A percentile compares a stretch with the other conserved stretches of the same genome.
phyloP scores from a whole-genome alignment of 1,140 invertebrate genomes.

The Hestina assimilis region DNA sequence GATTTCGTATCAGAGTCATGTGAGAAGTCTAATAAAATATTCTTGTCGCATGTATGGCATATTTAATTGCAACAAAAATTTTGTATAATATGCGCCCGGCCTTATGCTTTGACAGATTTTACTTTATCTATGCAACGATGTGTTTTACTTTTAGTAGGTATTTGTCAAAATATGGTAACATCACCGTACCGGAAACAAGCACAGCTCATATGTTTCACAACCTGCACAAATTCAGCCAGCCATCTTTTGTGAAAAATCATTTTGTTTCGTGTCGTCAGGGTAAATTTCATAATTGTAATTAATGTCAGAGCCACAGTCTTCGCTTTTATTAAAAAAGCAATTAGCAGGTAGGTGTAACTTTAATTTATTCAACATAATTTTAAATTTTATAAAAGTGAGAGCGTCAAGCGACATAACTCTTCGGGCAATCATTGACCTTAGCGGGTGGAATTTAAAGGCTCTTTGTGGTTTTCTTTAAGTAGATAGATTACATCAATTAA shows the following conservation, averaged over 20 bases:
- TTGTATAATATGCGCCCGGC: too few species aligned
- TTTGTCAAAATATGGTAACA: slow-evolving; percentile 45
- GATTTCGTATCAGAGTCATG: too few species aligned
- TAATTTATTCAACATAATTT: slow-evolving; percentile 36
- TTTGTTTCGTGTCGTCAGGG: slow-evolving; percentile 81
- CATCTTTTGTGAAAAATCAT: slow-evolving; percentile 81
- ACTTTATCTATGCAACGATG: too few species aligned
- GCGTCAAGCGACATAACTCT: slow-evolving; percentile 49
- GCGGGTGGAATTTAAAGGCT: slow-evolving; percentile 60
- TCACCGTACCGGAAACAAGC: slow-evolving; percentile 64
- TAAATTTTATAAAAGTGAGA: slow-evolving; percentile 45
- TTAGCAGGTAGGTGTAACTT: slow-evolving; percentile 87
- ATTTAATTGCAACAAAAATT: too few species aligned
- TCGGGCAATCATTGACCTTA: slow-evolving; percentile 73
- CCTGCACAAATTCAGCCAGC: slow-evolving; percentile 79
- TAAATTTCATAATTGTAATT: slow-evolving; percentile 85
- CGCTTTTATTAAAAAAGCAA: slow-evolving; percentile 96
- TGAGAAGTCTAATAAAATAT: too few species aligned
- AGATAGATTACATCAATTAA: neutral
- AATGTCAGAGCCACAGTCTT: slow-evolving; percentile 97
- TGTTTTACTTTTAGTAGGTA: neutral
- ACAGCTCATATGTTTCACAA: slow-evolving; percentile 77
- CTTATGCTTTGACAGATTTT: too few species aligned
- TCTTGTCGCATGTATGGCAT: too few species aligned
- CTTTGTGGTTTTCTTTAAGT: slow-evolving; percentile 31